phyloP scores from a whole-genome alignment of 2,113 vertebrate genomes.

The Pluvianellus socialis region DNA sequence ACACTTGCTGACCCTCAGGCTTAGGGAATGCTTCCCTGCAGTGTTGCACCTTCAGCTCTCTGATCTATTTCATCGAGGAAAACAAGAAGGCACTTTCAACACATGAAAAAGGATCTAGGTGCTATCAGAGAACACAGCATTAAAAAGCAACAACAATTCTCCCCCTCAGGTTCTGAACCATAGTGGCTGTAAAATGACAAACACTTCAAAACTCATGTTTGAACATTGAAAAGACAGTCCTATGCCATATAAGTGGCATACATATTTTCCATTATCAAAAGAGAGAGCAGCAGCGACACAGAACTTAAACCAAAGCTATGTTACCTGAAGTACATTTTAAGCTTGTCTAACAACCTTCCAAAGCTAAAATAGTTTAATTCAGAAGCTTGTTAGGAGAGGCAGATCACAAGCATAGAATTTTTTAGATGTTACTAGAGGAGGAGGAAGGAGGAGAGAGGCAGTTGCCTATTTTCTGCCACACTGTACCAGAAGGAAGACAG shows the following conservation, averaged over 20 bases:
- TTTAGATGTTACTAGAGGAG: background rate
- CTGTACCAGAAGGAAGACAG: background rate
- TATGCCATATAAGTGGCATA: background rate
- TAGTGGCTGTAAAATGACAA: background rate
- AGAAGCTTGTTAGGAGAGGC: background rate
- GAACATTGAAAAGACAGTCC: background rate
- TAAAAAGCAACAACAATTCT: background rate
- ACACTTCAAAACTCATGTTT: background rate
- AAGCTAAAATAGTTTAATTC: background rate
- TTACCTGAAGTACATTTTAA: background rate
- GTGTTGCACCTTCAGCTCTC: background rate
- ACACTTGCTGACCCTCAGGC: background rate
- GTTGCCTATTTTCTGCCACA: background rate
- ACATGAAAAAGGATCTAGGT: background rate
- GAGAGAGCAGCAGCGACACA: background rate
- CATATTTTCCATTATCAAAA: background rate
- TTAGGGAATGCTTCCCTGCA: background rate
- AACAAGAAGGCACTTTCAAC: background rate
- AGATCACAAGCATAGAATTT: background rate
- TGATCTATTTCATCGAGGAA: background rate
- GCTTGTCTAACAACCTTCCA: background rate
- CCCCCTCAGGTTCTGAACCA: background rate
- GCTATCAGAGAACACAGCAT: background rate
- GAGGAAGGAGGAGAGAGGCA: background rate
- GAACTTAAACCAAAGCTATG: background rate